phyloP scores from a whole-genome alignment of 92 coral and sea anemone genomes.

The Zoanthus sociatus region DNA sequence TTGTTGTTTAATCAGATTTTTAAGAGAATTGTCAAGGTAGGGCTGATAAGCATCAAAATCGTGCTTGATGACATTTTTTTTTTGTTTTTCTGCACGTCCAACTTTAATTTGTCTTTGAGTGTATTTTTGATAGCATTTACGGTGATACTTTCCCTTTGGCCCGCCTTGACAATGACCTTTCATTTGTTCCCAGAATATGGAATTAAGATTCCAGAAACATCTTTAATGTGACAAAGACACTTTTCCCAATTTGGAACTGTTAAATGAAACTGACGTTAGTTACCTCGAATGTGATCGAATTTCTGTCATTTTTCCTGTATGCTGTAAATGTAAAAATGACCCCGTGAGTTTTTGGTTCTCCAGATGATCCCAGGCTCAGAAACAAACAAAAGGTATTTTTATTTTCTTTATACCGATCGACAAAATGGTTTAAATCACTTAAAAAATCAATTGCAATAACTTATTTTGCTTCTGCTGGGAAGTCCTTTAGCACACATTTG shows the following conservation, averaged over 20 bases:
- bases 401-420: constrained; percentile 4
- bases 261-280: background rate
- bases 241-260: background rate
- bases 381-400: background rate
- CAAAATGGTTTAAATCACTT: too few relatives aligned
- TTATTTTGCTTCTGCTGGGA: background rate
- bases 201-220: constrained; percentile 33
- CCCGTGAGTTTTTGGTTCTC: constrained; percentile 11
- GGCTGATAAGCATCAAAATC: constrained; percentile 26
- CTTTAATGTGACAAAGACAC: constrained; percentile 64
- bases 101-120: constrained; percentile 43
- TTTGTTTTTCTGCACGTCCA: constrained; percentile 34
- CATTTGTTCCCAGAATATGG: constrained; percentile 48
- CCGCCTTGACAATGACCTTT: constrained; percentile 57
- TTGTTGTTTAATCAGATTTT: constrained; percentile 41
- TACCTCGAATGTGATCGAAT: background rate
- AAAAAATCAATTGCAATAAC: too few relatives aligned
- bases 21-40: constrained; percentile 27
- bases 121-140: constrained; percentile 61
- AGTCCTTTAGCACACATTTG: background rate
- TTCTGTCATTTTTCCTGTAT: constrained; percentile 24
- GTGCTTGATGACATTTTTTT: constrained; percentile 25
- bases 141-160: constrained; percentile 64
- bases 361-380: constrained; percentile 1
- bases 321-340: constrained; percentile 8